These are phyloP conservation scores for Leontocebus nigricollis DNA, from an alignment of 2,797 vertebrate species.

Conservation along the genomic window DNA sequence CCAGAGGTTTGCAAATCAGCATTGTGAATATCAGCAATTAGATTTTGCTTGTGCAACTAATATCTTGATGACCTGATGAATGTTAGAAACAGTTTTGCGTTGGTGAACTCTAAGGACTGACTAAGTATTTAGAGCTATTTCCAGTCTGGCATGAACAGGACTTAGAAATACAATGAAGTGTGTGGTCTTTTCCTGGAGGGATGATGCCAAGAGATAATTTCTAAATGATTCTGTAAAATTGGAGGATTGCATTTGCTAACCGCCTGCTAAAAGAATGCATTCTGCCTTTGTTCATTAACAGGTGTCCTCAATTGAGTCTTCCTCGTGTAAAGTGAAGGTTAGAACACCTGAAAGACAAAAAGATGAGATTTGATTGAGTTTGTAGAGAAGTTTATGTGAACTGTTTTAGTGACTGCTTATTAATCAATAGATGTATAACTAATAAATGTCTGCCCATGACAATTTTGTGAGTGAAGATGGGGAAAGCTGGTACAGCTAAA, in stretches of 20 bases:
- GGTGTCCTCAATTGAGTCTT: neutral
- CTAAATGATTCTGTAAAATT: neutral
- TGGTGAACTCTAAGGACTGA: neutral
- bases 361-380: neutral
- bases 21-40: neutral
- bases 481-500: neutral
- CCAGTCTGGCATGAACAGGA: neutral
- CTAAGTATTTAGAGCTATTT: neutral
- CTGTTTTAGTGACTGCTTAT: neutral
- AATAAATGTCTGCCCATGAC: neutral
- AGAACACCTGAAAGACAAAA: neutral
- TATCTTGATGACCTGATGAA: neutral
- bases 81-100: neutral
- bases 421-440: neutral
- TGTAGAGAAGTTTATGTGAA: neutral
- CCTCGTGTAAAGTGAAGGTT: neutral
- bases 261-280: neutral
- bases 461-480: neutral
- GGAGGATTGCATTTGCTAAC: neutral
- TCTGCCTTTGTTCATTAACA: neutral
- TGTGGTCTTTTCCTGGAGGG: neutral
- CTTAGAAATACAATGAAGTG: neutral
- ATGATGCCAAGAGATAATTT: neutral
- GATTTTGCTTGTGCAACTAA: neutral
- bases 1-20: neutral